These are phyloP conservation scores for Drusus annulatus DNA, from an alignment of 1,140 invertebrate species.

Conservation along the genomic window DNA sequence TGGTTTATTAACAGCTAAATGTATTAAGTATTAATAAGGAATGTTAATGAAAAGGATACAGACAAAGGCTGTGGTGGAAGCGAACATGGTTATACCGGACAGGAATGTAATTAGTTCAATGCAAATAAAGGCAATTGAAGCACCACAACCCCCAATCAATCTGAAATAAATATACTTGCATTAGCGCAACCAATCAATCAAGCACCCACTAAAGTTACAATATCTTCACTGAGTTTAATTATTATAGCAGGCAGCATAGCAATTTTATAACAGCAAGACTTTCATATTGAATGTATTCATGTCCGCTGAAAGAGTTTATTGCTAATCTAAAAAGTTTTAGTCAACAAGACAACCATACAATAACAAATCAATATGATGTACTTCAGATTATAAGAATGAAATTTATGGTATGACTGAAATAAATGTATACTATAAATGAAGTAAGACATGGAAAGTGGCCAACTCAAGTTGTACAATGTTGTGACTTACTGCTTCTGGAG, in stretches of 20 bases:
- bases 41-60: constrained; percentile 75
- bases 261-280: no score
- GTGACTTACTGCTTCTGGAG: constrained; percentile 72
- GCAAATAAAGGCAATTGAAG: constrained; percentile 72
- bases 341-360: neutral
- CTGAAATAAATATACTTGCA: constrained; percentile 64
- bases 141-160: constrained; percentile 69
- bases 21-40: constrained; percentile 11
- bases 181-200: constrained; percentile 3
- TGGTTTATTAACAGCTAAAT: neutral
- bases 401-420: no score
- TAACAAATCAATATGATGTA: neutral
- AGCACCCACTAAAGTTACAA: neutral
- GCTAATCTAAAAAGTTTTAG: no score
- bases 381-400: no score
- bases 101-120: constrained; percentile 77
- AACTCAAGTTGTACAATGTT: no score
- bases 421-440: no score
- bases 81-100: constrained; percentile 78
- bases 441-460: no score
- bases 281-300: no score
- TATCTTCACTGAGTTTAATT: no score
- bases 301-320: no score
- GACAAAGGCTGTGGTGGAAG: constrained; percentile 72
- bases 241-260: no score